Conservation (phyloP, 2,113 vertebrate species). For the Limnothrissa miodon region DNA sequence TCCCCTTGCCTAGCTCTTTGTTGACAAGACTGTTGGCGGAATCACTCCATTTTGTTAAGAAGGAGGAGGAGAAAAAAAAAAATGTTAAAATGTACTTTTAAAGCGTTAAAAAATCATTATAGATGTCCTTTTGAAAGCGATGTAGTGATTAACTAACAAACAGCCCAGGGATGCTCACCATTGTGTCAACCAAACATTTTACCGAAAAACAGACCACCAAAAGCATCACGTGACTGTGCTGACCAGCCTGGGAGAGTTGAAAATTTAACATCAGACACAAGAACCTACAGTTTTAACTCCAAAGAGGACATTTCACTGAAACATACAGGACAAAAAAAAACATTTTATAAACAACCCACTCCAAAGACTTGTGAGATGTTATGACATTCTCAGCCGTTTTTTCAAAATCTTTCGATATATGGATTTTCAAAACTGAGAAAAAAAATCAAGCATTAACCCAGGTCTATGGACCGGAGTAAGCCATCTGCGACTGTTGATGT, state of each 20-base stretch:
- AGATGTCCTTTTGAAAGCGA: slow-evolving; percentile 16
- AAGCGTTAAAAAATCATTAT: background rate
- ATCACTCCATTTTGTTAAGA: background rate
- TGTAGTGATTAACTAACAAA: slow-evolving; percentile 28
- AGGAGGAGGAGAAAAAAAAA: background rate
- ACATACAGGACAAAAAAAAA: background rate
- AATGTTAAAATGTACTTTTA: too few relatives aligned
- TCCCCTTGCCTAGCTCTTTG: slow-evolving; percentile 30
- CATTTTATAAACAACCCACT: background rate
- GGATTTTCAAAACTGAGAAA: background rate
- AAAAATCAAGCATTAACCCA: background rate
- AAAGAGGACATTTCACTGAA: slow-evolving; percentile 36
- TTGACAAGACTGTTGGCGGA: slow-evolving; percentile 28
- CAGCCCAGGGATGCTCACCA: slow-evolving; percentile 20
- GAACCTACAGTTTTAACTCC: slow-evolving; percentile 7
- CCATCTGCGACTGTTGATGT: slow-evolving; percentile 22
- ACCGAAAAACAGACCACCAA: slow-evolving; percentile 25
- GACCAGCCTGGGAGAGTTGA: background rate
- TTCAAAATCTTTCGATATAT: background rate
- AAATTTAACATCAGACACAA: background rate
- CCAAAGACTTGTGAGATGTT: slow-evolving; percentile 28
- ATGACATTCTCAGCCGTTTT: background rate
- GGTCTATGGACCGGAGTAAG: slow-evolving; percentile 40
- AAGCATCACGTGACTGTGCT: background rate
- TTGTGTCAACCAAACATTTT: slow-evolving; percentile 14